Conservation (phyloP, 2,113 vertebrate species). For the Larimichthys crocea region DNA sequence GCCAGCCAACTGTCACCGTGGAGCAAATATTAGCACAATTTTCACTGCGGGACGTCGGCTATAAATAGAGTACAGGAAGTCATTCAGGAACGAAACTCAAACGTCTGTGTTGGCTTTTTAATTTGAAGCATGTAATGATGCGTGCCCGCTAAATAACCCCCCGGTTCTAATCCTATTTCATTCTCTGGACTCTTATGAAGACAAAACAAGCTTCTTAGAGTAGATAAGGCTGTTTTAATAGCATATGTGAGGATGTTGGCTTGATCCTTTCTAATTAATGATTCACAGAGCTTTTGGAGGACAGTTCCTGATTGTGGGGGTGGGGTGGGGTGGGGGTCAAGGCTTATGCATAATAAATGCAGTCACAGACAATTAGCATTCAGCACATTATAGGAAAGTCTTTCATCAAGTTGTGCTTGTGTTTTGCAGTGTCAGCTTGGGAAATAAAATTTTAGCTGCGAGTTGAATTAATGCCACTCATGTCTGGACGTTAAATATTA, state of each 20-base stretch:
- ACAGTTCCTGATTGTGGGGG: slow-evolving; percentile 28
- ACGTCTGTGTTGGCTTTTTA: slow-evolving; percentile 45
- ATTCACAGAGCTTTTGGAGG: slow-evolving; percentile 38
- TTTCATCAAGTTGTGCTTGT: slow-evolving; percentile 29
- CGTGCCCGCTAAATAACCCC: slow-evolving; percentile 27
- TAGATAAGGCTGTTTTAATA: slow-evolving; percentile 24
- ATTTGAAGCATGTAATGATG: slow-evolving; percentile 40
- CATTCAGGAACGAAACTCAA: slow-evolving; percentile 40
- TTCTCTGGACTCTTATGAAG: slow-evolving; percentile 42
- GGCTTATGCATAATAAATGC: slow-evolving; percentile 49
- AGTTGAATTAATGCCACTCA: neutral
- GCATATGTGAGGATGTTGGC: slow-evolving; percentile 8
- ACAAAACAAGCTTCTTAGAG: slow-evolving; percentile 39
- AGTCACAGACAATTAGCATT: slow-evolving; percentile 49
- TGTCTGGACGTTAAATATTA: neutral
- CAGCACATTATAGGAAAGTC: slow-evolving; percentile 9
- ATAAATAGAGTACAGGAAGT: slow-evolving; percentile 53
- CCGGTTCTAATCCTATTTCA: slow-evolving; percentile 47
- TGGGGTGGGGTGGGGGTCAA: neutral
- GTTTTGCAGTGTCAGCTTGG: neutral
- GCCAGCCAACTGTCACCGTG: slow-evolving; percentile 37
- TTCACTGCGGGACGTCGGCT: slow-evolving; percentile 29
- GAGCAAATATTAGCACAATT: slow-evolving; percentile 58
- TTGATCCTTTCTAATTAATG: slow-evolving; percentile 58
- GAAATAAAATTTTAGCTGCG: neutral